A percentile compares a stretch with the other conserved stretches of the same genome.
Conservation (phyloP, 2,888 invertebrate genomes). For the Incurvaria masculella region DNA sequence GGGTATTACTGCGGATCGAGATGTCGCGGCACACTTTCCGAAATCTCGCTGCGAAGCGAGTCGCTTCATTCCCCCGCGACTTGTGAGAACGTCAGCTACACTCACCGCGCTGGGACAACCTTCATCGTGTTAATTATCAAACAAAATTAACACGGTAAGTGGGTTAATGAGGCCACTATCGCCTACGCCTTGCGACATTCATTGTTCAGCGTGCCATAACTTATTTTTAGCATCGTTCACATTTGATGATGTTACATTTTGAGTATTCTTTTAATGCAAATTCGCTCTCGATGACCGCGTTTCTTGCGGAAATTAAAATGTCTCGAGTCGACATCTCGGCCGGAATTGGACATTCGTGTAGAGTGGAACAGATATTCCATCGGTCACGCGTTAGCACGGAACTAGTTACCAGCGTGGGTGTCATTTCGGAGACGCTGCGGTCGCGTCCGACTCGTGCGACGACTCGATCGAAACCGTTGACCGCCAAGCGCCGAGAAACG, state of each 20-base stretch:
- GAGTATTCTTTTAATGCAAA: neutral
- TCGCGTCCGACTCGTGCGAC: too few species aligned
- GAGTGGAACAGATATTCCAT: too few species aligned
- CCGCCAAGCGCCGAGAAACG: neutral
- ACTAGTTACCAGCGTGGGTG: too few species aligned
- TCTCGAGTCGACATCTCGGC: too few species aligned
- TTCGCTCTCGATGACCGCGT: neutral
- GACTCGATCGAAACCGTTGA: too few species aligned
- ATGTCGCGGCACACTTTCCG: neutral
- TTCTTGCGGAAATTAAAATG: neutral
- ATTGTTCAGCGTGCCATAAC: neutral
- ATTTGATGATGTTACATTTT: neutral
- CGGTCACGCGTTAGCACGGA: too few species aligned
- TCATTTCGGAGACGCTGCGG: too few species aligned
- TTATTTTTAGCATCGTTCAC: neutral
- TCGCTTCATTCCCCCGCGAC: neutral
- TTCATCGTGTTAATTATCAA: neutral
- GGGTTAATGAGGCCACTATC: slow-evolving; percentile 45
- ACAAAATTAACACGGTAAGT: slow-evolving; percentile 44
- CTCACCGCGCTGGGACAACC: neutral
- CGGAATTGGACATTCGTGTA: too few species aligned
- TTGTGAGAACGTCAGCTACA: neutral
- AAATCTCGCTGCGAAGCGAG: neutral
- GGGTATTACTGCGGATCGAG: slow-evolving; percentile 14
- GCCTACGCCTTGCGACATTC: neutral